phyloP scores from a whole-genome alignment of 1,140 invertebrate species.

The Lucilia sericata region DNA sequence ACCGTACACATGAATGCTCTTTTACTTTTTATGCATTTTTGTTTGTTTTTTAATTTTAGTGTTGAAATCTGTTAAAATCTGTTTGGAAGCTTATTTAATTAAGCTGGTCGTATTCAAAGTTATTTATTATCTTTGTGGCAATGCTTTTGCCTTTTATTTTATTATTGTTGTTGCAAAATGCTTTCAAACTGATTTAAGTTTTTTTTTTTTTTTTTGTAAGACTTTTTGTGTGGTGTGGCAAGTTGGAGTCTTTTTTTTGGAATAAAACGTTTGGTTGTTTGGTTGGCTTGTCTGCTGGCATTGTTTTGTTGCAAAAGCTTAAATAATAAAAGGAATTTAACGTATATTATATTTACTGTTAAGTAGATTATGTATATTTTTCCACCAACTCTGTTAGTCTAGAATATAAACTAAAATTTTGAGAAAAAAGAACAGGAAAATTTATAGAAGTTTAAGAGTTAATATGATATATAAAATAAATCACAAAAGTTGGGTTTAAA shows the following conservation, averaged over 20 bases:
- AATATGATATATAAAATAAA: no score
- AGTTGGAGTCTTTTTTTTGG: neutral
- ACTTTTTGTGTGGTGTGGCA: neutral
- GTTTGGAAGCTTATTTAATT: slow-evolving; percentile 43
- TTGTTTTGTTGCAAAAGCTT: neutral
- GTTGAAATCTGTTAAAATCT: slow-evolving; percentile 43
- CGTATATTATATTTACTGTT: slow-evolving; percentile 39
- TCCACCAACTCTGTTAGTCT: neutral
- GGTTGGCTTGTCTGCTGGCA: slow-evolving; percentile 2
- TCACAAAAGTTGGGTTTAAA: no score
- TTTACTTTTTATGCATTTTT: no score
- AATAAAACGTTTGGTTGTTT: neutral
- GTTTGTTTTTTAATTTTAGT: slow-evolving; percentile 1
- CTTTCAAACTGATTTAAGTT: neutral
- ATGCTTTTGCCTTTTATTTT: neutral
- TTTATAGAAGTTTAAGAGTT: no score
- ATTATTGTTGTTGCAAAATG: neutral
- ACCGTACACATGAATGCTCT: neutral
- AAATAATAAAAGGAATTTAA: slow-evolving; percentile 36
- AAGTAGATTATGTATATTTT: slow-evolving; percentile 36
- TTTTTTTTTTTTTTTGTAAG: neutral
- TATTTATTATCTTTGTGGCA: slow-evolving; percentile 42
- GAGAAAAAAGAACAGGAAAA: no score
- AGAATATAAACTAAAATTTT: no score
- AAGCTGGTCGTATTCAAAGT: slow-evolving; percentile 42